phyloP scores from a whole-genome alignment of 2,113 vertebrate genomes.

The Lynx canadensis region DNA sequence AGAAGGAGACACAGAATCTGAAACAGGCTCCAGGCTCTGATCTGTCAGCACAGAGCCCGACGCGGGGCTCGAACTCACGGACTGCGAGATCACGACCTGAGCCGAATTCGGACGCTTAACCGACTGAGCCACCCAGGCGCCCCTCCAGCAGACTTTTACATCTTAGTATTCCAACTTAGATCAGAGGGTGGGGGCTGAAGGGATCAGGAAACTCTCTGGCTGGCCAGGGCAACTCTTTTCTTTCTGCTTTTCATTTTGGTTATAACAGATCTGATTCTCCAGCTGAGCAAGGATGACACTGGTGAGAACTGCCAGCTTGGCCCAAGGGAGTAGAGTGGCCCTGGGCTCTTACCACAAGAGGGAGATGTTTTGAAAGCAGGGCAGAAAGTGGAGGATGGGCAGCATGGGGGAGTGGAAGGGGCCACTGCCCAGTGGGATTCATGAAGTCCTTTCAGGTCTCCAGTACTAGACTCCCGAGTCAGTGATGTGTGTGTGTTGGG shows the following conservation, averaged over 20 bases:
- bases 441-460: neutral
- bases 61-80: too few relatives aligned
- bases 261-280: neutral
- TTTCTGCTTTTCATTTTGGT: slow-evolving; percentile 21
- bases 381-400: neutral
- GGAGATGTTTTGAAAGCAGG: neutral
- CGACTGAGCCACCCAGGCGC: neutral
- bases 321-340: neutral
- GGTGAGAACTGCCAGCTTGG: neutral
- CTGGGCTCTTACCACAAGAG: neutral
- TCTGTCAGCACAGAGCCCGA: too few relatives aligned
- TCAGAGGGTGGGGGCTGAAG: neutral
- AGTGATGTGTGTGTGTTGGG: neutral
- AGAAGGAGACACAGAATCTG: too few relatives aligned
- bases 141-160: neutral
- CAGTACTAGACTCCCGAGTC: neutral
- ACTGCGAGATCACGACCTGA: too few relatives aligned
- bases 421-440: neutral
- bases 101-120: too few relatives aligned
- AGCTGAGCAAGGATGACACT: neutral
- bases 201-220: neutral
- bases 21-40: too few relatives aligned
- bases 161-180: neutral
- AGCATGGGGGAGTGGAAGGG: too few relatives aligned
- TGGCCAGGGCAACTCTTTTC: neutral